phyloP scores from a whole-genome alignment of 2,113 vertebrate species.

The Anoura caudifer region DNA sequence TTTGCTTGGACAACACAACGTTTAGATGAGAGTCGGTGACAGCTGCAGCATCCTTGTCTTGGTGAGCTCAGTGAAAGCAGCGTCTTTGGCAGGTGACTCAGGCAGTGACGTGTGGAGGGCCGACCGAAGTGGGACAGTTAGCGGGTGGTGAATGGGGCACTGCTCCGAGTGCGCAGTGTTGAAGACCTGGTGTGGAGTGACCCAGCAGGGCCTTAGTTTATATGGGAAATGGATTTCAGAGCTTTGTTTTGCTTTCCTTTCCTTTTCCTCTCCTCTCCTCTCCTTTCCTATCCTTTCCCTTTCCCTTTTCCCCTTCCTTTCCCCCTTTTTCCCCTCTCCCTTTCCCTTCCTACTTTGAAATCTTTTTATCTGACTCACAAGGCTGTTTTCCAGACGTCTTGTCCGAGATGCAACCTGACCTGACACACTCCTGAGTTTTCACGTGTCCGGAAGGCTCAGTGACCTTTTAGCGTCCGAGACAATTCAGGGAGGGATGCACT shows the following conservation, averaged over 20 bases:
- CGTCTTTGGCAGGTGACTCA: not conserved
- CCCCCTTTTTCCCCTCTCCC: no score
- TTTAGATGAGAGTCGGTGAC: fast-evolving
- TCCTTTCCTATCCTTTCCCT: no score
- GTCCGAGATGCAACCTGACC: not conserved
- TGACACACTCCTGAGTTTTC: not conserved
- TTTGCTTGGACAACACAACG: not conserved
- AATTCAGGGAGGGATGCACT: not conserved
- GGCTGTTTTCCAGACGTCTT: not conserved
- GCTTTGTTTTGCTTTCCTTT: no score
- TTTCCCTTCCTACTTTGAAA: not conserved
- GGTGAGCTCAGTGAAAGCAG: not conserved
- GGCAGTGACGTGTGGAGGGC: not conserved
- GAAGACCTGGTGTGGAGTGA: not conserved
- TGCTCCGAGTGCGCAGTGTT: not conserved
- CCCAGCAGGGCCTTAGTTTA: fast-evolving
- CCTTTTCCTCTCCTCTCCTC: not conserved
- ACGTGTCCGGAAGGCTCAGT: not conserved
- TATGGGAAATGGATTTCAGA: not conserved
- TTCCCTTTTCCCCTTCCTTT: no score
- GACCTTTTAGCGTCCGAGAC: not conserved
- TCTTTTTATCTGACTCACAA: not conserved
- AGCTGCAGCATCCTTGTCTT: not conserved
- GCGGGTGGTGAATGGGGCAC: fast-evolving
- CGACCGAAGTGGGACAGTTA: not conserved